A percentile compares a stretch with the other conserved stretches of the same genome.
Conservation (phyloP, 2,113 vertebrate genomes). For the Bombycilla garrulus region DNA sequence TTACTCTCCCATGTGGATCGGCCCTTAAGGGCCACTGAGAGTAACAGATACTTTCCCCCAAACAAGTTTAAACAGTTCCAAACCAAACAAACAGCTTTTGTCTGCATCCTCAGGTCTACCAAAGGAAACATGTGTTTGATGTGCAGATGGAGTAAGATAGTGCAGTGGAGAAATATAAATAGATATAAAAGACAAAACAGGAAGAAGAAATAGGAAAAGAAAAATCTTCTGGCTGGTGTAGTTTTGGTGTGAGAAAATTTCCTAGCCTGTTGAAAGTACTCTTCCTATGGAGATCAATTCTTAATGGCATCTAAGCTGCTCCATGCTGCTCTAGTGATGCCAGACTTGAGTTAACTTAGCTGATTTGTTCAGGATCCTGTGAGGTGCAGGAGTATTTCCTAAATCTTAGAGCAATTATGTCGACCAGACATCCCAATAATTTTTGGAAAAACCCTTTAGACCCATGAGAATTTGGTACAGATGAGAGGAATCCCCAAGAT, state of each 20-base stretch:
- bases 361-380: neutral
- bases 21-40: neutral
- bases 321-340: neutral
- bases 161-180: neutral
- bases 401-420: neutral
- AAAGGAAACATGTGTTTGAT: neutral
- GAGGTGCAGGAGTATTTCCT: neutral
- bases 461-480: neutral
- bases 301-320: neutral
- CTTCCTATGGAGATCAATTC: neutral
- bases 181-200: neutral
- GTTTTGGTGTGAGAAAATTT: neutral
- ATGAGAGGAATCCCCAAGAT: neutral
- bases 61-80: slow-evolving; percentile 19
- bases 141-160: neutral
- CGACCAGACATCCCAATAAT: neutral
- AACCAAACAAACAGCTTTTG: slow-evolving; percentile 33
- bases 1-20: slow-evolving; percentile 18
- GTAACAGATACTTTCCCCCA: neutral
- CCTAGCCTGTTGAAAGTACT: neutral
- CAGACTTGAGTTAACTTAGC: neutral
- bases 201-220: neutral
- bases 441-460: neutral
- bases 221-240: neutral
- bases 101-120: neutral